These are phyloP conservation scores for Drosophila equinoxialis DNA, from an alignment of 1,140 invertebrate genomes.

Conservation along the genomic window DNA sequence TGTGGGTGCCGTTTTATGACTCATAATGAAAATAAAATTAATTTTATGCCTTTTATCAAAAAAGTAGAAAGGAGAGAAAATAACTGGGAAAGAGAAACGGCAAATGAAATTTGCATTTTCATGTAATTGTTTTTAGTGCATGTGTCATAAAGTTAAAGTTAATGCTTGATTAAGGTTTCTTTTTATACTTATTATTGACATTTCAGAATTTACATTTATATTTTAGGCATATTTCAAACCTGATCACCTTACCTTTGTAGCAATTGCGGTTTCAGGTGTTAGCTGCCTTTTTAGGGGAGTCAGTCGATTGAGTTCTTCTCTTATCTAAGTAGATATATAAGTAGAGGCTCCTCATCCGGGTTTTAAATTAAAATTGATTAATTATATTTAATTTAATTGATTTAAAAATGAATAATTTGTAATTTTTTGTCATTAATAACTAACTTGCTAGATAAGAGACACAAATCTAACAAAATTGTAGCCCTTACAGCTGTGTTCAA, in stretches of 20 bases:
- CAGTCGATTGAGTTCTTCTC: too few relatives aligned
- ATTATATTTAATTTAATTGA: too few relatives aligned
- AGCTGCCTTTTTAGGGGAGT: too few relatives aligned
- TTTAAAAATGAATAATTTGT: too few relatives aligned
- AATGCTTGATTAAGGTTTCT: constrained; percentile 22
- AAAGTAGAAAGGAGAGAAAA: background rate
- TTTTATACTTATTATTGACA: background rate
- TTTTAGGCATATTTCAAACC: background rate
- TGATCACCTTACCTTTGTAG: too few relatives aligned
- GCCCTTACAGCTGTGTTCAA: background rate
- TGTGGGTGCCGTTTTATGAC: constrained; percentile 63
- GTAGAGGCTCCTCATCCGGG: too few relatives aligned
- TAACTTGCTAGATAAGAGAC: too few relatives aligned
- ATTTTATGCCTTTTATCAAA: constrained; percentile 64
- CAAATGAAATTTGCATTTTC: constrained; percentile 59
- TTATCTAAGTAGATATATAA: too few relatives aligned
- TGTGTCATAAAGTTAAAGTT: constrained; percentile 32
- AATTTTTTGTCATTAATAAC: too few relatives aligned
- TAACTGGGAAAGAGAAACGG: background rate
- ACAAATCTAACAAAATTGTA: too few relatives aligned
- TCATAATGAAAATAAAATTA: constrained; percentile 80
- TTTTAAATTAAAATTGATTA: too few relatives aligned
- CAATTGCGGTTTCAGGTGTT: too few relatives aligned
- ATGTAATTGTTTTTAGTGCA: constrained; percentile 58
- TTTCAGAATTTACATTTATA: background rate